Conservation (phyloP, 2,113 vertebrate genomes). For the Sisor rabdophorus region DNA sequence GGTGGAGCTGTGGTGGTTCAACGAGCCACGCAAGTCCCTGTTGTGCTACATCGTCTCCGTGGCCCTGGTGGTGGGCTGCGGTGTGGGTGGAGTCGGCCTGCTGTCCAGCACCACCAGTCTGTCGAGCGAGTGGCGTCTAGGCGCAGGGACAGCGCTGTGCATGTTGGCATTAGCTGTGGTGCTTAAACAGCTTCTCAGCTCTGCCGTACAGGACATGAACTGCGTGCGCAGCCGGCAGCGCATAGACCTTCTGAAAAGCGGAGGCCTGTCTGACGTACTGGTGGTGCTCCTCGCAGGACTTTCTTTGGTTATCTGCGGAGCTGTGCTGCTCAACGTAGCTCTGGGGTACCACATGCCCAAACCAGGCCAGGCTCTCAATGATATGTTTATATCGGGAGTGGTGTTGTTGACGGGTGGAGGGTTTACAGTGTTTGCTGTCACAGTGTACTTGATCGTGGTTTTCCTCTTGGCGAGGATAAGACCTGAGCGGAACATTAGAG, state of each 20-base stretch:
- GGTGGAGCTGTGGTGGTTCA: constrained; percentile 97
- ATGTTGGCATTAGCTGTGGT: constrained; percentile 87
- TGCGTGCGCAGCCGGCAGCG: constrained; percentile 84
- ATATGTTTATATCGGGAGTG: constrained; percentile 90
- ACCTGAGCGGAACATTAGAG: constrained; percentile 59
- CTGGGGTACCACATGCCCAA: constrained; percentile 75
- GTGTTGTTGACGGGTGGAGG: constrained; percentile 77
- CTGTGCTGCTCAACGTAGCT: constrained; percentile 81
- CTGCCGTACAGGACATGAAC: constrained; percentile 97
- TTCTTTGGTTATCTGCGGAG: constrained; percentile 80
- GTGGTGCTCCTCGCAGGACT: constrained; percentile 81
- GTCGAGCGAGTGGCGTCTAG: constrained; percentile 91
- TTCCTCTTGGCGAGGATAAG: constrained; percentile 64
- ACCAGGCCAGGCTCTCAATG: constrained; percentile 69
- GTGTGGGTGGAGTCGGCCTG: constrained; percentile 83
- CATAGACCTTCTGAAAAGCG: constrained; percentile 88
- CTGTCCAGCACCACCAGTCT: constrained; percentile 92
- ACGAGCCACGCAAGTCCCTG: constrained; percentile 84
- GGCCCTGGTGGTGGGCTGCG: constrained; percentile 82
- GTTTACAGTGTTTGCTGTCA: constrained; percentile 74
- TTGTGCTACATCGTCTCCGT: constrained; percentile 86
- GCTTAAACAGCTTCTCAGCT: constrained; percentile 94
- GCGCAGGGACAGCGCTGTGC: constrained; percentile 83
- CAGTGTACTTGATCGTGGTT: constrained; percentile 72
- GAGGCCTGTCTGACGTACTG: constrained; percentile 81